A percentile compares a stretch with the other conserved stretches of the same genome.
Evolutionary conservation across 2,888 invertebrate genomes (phyloP).

Genomic region (Xestoiulus laeticollis): DNA sequence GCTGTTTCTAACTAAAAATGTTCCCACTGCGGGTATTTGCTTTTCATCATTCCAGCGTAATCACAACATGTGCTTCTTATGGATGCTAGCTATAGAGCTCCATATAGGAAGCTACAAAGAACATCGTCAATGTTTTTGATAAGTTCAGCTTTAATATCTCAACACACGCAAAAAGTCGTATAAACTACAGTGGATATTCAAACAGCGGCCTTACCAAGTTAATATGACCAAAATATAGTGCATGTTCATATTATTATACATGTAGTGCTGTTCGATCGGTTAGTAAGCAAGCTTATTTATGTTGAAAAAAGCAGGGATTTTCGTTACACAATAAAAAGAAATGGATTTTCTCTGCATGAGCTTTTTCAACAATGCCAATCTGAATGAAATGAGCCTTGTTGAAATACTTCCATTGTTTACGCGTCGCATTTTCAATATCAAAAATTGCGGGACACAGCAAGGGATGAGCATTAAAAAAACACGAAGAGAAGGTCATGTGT

Average conservation of each 20-base stretch:
- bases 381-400: background rate
- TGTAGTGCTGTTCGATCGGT: background rate
- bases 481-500: background rate
- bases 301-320: background rate
- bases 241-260: background rate
- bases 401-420: background rate
- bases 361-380: constrained; percentile 26
- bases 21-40: too few relatives aligned
- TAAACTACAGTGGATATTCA: background rate
- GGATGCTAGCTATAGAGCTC: too few relatives aligned
- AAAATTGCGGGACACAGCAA: background rate
- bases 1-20: too few relatives aligned
- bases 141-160: background rate
- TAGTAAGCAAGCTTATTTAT: background rate
- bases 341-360: constrained; percentile 1
- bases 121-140: background rate
- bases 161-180: background rate
- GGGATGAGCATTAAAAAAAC: background rate
- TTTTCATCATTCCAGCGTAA: too few relatives aligned
- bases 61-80: too few relatives aligned
- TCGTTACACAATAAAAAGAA: constrained; percentile 6
- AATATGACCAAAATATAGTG: background rate
- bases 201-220: background rate
- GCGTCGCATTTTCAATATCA: background rate
- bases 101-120: too few relatives aligned